These are phyloP conservation scores for Sisyra nigra DNA, from an alignment of 2,888 invertebrate genomes.

Conservation along the genomic window DNA sequence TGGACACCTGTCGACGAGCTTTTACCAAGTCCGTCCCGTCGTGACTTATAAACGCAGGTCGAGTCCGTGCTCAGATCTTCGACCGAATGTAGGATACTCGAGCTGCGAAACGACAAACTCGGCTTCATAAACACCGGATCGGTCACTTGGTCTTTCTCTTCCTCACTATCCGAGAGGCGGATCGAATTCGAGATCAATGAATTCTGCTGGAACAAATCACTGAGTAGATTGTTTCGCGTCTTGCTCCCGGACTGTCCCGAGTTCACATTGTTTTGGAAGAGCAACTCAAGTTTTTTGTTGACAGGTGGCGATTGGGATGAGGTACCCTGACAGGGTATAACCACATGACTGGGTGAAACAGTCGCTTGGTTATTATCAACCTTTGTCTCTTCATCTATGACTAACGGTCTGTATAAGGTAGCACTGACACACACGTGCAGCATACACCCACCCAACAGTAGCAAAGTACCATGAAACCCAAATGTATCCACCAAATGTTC, in stretches of 20 bases:
- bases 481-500: slow-evolving; percentile 51
- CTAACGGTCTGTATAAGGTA: slow-evolving; percentile 44
- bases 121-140: slow-evolving; percentile 35
- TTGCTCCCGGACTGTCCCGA: slow-evolving; percentile 19
- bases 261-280: slow-evolving; percentile 5
- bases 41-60: slow-evolving; percentile 54
- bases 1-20: slow-evolving; percentile 33
- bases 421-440: slow-evolving; percentile 59
- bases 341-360: no score
- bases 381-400: background rate
- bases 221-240: slow-evolving; percentile 23
- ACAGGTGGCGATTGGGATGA: slow-evolving; percentile 18
- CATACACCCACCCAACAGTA: slow-evolving; percentile 54
- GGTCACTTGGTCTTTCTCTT: slow-evolving; percentile 37
- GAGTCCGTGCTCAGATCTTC: slow-evolving; percentile 61
- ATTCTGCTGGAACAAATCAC: slow-evolving; percentile 25
- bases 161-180: slow-evolving; percentile 28
- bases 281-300: slow-evolving; percentile 24
- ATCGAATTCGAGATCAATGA: slow-evolving; percentile 18
- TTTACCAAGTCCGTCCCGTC: slow-evolving; percentile 21
- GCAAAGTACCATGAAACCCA: slow-evolving; percentile 55
- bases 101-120: slow-evolving; percentile 48
- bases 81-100: slow-evolving; percentile 55
- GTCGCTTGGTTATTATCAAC: background rate
- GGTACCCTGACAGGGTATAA: slow-evolving; percentile 5